Conservation (phyloP, 2,797 vertebrate species). For the Tragopan temminckii region DNA sequence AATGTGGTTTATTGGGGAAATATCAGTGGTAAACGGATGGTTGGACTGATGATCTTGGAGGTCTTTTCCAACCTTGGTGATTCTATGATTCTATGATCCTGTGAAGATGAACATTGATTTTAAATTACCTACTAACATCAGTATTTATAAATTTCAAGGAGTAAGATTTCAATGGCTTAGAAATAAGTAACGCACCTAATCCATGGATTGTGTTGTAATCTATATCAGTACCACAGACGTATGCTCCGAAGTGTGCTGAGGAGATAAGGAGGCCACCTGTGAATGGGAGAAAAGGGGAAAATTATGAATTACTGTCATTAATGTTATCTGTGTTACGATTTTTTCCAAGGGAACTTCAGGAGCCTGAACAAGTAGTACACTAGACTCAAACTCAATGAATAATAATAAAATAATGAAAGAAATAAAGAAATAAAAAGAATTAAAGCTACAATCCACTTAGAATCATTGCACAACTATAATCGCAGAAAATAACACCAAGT, state of each 20-base stretch:
- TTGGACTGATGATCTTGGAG: no score
- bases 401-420: accelerated
- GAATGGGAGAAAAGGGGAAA: neutral
- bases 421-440: neutral
- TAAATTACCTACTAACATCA: neutral
- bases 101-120: neutral
- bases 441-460: neutral
- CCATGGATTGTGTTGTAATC: constrained; percentile 98
- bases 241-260: constrained; percentile 95
- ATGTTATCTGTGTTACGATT: neutral
- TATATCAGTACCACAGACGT: constrained; percentile 95
- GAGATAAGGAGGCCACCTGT: constrained; percentile 95
- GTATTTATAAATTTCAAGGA: neutral
- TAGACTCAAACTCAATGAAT: neutral
- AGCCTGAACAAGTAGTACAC: neutral
- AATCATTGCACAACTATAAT: neutral
- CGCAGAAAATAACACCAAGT: neutral
- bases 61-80: no score
- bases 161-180: neutral
- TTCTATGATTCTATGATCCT: neutral
- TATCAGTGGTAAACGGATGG: no score
- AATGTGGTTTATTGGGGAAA: no score
- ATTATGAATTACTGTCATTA: neutral
- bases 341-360: neutral
- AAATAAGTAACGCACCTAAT: constrained; percentile 84